Evolutionary conservation across 1,140 invertebrate species (phyloP).

Genomic region (Anastrepha ludens): DNA sequence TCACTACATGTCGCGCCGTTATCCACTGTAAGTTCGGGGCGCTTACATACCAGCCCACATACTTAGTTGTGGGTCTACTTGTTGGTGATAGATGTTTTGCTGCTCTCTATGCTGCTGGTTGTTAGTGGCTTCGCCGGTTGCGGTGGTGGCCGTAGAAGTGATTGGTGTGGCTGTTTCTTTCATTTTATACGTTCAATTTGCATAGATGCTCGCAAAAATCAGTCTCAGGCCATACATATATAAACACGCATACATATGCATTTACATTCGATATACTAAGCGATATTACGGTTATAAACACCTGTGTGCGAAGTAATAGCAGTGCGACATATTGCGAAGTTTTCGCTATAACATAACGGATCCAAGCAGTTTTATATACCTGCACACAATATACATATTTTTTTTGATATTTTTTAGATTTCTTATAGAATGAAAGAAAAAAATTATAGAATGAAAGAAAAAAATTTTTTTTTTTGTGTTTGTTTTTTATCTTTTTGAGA

Average conservation of each 20-base stretch:
- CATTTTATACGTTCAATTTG: slow-evolving; percentile 3
- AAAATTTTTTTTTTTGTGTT: too few species aligned
- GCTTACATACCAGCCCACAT: slow-evolving; percentile 41
- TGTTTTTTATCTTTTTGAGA: too few species aligned
- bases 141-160: neutral
- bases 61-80: neutral
- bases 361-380: too few species aligned
- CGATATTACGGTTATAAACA: too few species aligned
- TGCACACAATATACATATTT: too few species aligned
- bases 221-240: neutral
- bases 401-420: too few species aligned
- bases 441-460: too few species aligned
- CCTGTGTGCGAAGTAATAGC: too few species aligned
- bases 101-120: neutral
- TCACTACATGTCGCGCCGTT: slow-evolving; percentile 8
- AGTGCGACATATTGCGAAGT: too few species aligned
- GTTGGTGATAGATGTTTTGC: neutral
- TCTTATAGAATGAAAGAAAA: too few species aligned
- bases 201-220: slow-evolving; percentile 26
- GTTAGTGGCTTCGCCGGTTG: neutral
- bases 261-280: neutral
- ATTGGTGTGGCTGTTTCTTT: neutral
- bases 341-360: too few species aligned
- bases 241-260: neutral
- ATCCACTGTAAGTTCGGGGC: neutral